phyloP scores from a whole-genome alignment of 2,888 invertebrate genomes.

The Ecliptopera silaceata region DNA sequence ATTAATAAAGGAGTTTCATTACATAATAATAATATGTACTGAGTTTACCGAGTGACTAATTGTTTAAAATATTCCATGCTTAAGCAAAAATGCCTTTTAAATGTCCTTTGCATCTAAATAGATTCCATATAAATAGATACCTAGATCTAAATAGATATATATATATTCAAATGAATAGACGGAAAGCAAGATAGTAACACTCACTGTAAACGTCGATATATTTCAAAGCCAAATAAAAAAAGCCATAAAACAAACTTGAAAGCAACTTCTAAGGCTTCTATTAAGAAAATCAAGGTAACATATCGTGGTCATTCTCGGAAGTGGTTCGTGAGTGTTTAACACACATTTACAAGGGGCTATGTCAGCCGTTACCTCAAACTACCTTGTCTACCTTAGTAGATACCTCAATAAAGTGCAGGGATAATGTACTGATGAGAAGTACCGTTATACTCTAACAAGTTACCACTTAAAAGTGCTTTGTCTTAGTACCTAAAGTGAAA shows the following conservation, averaged over 20 bases:
- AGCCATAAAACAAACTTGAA: constrained; percentile 23
- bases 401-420: constrained; percentile 44
- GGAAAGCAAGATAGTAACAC: constrained; percentile 7
- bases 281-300: constrained; percentile 30
- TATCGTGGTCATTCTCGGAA: constrained; percentile 53
- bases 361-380: constrained; percentile 26
- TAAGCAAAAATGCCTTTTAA: no score
- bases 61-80: no score
- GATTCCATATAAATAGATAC: no score
- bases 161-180: no score
- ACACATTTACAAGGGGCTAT: constrained; percentile 60
- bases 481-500: no score
- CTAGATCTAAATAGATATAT: no score
- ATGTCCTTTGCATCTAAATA: no score
- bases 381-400: constrained; percentile 28
- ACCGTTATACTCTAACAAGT: constrained; percentile 47
- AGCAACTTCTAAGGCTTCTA: constrained; percentile 29
- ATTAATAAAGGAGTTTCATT: no score
- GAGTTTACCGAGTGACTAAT: no score
- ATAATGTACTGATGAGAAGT: constrained; percentile 59
- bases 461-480: constrained; percentile 35
- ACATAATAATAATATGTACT: no score
- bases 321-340: constrained; percentile 55
- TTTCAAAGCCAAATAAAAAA: constrained; percentile 22
- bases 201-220: constrained; percentile 19